Evolutionary conservation across 2,797 vertebrate genomes (phyloP).

Genomic region (Protonibea diacanthus): DNA sequence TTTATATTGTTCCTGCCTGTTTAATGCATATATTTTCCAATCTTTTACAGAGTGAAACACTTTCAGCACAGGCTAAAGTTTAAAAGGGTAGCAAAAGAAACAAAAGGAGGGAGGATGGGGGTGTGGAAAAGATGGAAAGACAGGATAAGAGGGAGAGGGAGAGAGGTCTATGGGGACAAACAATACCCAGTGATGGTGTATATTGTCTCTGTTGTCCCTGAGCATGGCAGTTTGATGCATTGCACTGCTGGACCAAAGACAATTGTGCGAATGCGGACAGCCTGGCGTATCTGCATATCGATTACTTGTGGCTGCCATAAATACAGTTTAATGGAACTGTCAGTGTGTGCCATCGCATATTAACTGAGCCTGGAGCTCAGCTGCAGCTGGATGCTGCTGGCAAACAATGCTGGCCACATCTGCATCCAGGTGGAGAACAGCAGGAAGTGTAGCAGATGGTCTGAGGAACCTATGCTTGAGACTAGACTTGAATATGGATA

Average conservation of each 20-base stretch:
- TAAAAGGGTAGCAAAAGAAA: background rate
- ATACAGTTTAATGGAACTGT: slow-evolving; percentile 82
- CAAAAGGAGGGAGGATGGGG: background rate
- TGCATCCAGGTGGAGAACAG: slow-evolving; percentile 51
- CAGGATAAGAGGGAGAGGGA: slow-evolving; percentile 1
- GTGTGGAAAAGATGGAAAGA: slow-evolving; percentile 12
- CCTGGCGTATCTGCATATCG: slow-evolving; percentile 75
- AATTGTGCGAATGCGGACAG: slow-evolving; percentile 59
- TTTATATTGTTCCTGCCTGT: background rate
- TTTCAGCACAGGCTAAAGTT: background rate
- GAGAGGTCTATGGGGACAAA: slow-evolving; percentile 44
- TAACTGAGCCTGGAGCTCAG: slow-evolving; percentile 66
- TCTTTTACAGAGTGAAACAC: background rate
- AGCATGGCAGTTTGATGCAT: slow-evolving; percentile 69
- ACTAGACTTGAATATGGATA: slow-evolving; percentile 6
- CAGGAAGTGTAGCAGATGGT: slow-evolving; percentile 10
- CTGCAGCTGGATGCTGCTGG: slow-evolving; percentile 67
- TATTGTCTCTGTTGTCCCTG: slow-evolving; percentile 64
- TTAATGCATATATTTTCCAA: background rate
- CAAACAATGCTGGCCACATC: slow-evolving; percentile 54
- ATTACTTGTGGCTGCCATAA: slow-evolving; percentile 78
- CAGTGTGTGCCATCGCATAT: slow-evolving; percentile 71
- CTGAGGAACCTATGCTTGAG: background rate
- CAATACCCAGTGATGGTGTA: slow-evolving; percentile 57
- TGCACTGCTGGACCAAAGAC: slow-evolving; percentile 69